Percentiles rank a stretch among this genome's conserved stretches.
phyloP scores from a whole-genome alignment of 2,113 vertebrate genomes.

The Saimiri boliviensis region DNA sequence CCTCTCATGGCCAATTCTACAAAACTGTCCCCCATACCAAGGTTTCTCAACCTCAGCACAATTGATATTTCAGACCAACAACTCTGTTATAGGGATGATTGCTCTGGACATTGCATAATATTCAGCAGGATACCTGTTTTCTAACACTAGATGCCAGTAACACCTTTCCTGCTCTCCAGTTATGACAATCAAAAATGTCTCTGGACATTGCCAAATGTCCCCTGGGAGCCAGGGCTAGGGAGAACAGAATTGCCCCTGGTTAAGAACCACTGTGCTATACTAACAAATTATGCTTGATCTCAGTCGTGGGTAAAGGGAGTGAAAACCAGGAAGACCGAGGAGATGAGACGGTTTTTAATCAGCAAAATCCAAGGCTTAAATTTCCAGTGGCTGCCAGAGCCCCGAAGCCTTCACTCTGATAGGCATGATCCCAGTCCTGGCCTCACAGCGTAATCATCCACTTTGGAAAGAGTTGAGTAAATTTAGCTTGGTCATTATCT shows the following conservation, averaged over 20 bases:
- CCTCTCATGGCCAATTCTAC: neutral
- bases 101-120: accelerated
- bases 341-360: neutral
- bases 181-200: neutral
- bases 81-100: neutral
- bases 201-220: neutral
- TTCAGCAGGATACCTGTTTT: neutral
- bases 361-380: neutral
- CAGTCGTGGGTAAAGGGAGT: neutral
- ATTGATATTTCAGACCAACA: accelerated
- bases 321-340: neutral
- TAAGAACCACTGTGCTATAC: neutral
- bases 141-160: neutral
- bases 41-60: neutral
- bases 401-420: neutral
- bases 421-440: neutral
- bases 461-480: neutral
- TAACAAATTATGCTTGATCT: neutral
- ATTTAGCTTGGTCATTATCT: neutral
- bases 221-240: neutral
- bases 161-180: neutral
- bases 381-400: neutral
- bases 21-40: neutral
- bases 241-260: neutral
- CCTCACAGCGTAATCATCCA: neutral